Conservation (phyloP, 2,888 invertebrate genomes). For the Drosophila anceps region DNA sequence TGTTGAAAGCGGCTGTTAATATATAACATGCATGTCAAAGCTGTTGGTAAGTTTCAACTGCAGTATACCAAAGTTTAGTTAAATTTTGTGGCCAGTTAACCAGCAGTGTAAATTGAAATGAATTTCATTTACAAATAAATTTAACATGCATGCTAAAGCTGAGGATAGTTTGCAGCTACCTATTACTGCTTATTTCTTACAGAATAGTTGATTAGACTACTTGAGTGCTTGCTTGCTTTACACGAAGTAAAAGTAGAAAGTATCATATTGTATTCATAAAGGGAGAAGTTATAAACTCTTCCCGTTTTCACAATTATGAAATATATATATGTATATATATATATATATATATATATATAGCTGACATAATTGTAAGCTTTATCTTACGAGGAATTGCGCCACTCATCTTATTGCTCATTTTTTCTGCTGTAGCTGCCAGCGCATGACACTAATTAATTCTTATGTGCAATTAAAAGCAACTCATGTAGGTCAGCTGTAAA, state of each 20-base stretch:
- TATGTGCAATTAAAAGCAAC: conserved; percentile 14
- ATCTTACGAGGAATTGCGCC: conserved; percentile 4
- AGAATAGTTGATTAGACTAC: neutral
- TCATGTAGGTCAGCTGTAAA: conserved; percentile 15
- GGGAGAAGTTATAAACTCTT: no score
- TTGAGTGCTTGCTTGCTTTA: neutral
- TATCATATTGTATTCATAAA: no score
- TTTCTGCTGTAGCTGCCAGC: neutral
- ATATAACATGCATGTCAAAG: neutral
- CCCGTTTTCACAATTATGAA: neutral
- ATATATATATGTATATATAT: neutral
- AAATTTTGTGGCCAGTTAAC: neutral
- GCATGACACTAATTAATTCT: conserved; percentile 4
- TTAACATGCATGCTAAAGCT: neutral
- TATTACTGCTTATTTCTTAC: neutral
- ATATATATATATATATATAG: neutral
- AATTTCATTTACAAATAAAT: neutral
- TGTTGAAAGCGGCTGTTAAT: neutral
- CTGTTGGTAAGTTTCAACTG: neutral
- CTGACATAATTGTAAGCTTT: conserved; percentile 1
- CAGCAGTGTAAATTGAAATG: neutral
- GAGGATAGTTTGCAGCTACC: neutral
- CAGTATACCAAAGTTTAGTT: neutral
- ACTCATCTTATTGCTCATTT: conserved; percentile 8
- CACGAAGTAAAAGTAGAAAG: no score